A percentile compares a stretch with the other conserved stretches of the same genome.
Evolutionary conservation across 2,797 vertebrate genomes (phyloP).

Genomic region (Novumbra hubbsi): DNA sequence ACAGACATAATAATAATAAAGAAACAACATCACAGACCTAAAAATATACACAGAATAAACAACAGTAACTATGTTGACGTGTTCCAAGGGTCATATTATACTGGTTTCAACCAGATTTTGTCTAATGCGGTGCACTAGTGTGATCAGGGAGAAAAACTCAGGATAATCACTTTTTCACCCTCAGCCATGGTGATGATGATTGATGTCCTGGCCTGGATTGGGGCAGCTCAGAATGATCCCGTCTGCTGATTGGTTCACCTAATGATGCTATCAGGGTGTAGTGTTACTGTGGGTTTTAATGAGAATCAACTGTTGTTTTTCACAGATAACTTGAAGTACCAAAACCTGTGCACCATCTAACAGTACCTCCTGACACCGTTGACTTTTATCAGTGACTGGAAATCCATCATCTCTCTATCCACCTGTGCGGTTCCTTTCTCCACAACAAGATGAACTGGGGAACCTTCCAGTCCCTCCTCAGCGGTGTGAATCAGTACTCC

Average conservation of each 20-base stretch:
- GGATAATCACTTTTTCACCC: slow-evolving; percentile 18
- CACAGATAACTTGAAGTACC: neutral
- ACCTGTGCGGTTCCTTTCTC: slow-evolving; percentile 6
- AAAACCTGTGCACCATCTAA: neutral
- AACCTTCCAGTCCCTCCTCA: slow-evolving; percentile 75
- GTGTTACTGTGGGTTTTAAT: neutral
- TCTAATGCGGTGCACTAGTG: neutral
- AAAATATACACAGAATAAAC: no score
- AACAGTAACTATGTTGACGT: no score
- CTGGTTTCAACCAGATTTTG: no score
- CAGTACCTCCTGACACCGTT: neutral
- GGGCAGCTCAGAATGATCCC: neutral
- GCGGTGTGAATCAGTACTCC: slow-evolving; percentile 88
- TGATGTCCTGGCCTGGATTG: neutral
- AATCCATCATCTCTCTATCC: neutral
- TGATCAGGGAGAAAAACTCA: slow-evolving; percentile 1
- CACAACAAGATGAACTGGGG: slow-evolving; percentile 84
- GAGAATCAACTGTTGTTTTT: neutral
- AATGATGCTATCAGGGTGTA: neutral
- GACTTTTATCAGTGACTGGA: neutral
- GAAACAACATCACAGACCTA: no score
- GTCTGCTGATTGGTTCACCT: slow-evolving; percentile 7
- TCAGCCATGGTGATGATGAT: neutral
- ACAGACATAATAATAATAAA: no score
- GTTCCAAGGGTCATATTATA: no score